Evolutionary conservation across 2,113 vertebrate genomes (phyloP).

Genomic region (Platycercus adscitus): DNA sequence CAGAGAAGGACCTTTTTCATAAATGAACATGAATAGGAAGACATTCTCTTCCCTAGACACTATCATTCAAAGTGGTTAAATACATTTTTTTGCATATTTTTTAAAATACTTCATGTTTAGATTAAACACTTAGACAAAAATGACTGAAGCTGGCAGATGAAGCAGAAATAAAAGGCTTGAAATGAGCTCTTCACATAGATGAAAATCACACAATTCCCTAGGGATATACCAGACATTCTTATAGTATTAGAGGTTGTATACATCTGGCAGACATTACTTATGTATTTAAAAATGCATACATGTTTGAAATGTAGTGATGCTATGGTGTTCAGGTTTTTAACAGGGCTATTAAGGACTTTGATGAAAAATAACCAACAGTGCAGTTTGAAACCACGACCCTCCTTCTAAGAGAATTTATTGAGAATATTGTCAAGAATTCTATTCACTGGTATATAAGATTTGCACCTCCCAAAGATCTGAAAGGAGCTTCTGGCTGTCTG

Average conservation of each 20-base stretch:
- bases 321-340: neutral
- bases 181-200: neutral
- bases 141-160: neutral
- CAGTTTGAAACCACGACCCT: neutral
- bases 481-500: neutral
- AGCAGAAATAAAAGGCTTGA: slow-evolving; percentile 21
- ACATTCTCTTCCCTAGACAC: neutral
- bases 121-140: slow-evolving; percentile 24
- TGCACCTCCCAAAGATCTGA: neutral
- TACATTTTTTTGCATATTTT: neutral
- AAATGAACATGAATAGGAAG: neutral
- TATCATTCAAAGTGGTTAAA: neutral
- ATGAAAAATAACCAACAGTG: neutral
- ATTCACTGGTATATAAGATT: neutral
- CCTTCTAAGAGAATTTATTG: neutral
- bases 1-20: neutral
- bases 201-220: neutral
- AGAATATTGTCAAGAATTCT: neutral
- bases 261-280: neutral
- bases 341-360: neutral
- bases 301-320: neutral
- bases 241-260: neutral
- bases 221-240: neutral
- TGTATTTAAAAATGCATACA: neutral
- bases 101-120: neutral